Percentiles rank a stretch among this genome's conserved stretches.
phyloP scores from a whole-genome alignment of 2,113 vertebrate genomes.

The Mirounga angustirostris region DNA sequence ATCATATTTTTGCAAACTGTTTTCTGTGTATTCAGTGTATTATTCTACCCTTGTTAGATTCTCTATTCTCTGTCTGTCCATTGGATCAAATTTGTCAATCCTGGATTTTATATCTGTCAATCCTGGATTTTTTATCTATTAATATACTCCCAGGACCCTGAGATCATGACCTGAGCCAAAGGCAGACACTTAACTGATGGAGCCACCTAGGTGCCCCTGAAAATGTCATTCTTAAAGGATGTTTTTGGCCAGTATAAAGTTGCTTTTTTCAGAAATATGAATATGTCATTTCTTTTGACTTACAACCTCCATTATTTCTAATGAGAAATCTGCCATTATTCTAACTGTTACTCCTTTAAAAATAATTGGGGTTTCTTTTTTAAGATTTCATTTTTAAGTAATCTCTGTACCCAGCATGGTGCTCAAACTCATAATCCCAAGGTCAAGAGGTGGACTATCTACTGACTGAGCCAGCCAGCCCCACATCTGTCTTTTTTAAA shows the following conservation, averaged over 20 bases:
- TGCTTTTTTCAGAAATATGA: background rate
- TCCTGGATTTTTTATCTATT: background rate
- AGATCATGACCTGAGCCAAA: background rate
- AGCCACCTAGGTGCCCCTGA: background rate
- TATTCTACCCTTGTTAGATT: background rate
- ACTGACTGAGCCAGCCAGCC: background rate
- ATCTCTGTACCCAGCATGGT: background rate
- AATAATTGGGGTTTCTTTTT: background rate
- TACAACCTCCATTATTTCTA: background rate
- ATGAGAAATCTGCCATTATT: background rate
- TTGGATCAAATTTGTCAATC: background rate
- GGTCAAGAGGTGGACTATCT: background rate
- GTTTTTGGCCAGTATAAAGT: slow-evolving; percentile 9
- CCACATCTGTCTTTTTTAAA: background rate
- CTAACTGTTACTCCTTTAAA: background rate
- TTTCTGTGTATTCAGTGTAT: background rate
- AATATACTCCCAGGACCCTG: background rate
- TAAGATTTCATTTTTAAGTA: background rate
- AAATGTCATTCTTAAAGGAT: background rate
- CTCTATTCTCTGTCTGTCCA: background rate
- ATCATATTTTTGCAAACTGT: background rate
- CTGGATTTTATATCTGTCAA: background rate
- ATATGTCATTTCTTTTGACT: background rate
- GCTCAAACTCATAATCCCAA: background rate
- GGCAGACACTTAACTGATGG: background rate